Evolutionary conservation across 2,113 vertebrate genomes (phyloP).

Genomic region (Pimephales promelas): DNA sequence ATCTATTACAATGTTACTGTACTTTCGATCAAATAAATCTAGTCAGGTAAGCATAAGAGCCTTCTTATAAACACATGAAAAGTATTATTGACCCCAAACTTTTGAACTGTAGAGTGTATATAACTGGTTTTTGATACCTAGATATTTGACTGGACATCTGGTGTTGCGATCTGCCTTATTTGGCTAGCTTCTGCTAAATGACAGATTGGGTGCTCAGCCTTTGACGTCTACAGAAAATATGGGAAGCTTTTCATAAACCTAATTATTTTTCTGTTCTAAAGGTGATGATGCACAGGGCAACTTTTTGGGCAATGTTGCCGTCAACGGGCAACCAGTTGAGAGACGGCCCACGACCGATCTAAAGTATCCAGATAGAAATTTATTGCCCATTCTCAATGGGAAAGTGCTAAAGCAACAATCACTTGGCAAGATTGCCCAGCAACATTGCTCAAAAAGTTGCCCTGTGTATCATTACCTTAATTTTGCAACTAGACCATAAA

Average conservation of each 20-base stretch:
- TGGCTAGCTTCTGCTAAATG: background rate
- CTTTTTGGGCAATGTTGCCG: too few species aligned
- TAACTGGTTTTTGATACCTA: background rate
- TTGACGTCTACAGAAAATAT: slow-evolving; percentile 22
- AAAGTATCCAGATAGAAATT: too few species aligned
- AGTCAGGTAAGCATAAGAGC: background rate
- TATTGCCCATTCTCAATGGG: too few species aligned
- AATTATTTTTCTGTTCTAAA: background rate
- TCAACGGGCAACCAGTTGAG: too few species aligned
- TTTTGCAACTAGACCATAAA: background rate
- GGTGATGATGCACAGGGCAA: too few species aligned
- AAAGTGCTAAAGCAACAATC: too few species aligned
- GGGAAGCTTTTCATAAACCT: background rate
- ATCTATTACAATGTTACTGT: background rate
- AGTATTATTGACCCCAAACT: background rate
- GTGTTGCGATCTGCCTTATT: background rate
- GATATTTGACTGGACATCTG: background rate
- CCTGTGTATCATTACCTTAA: too few species aligned
- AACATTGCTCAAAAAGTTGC: too few species aligned
- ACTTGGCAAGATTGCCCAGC: too few species aligned
- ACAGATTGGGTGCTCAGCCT: background rate
- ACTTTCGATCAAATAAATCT: background rate
- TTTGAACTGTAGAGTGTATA: background rate
- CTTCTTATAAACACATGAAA: background rate
- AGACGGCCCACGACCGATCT: too few species aligned